A percentile compares a stretch with the other conserved stretches of the same genome.
These are phyloP conservation scores for Chelonus insularis DNA, from an alignment of 1,140 invertebrate genomes.

Conservation along the genomic window DNA sequence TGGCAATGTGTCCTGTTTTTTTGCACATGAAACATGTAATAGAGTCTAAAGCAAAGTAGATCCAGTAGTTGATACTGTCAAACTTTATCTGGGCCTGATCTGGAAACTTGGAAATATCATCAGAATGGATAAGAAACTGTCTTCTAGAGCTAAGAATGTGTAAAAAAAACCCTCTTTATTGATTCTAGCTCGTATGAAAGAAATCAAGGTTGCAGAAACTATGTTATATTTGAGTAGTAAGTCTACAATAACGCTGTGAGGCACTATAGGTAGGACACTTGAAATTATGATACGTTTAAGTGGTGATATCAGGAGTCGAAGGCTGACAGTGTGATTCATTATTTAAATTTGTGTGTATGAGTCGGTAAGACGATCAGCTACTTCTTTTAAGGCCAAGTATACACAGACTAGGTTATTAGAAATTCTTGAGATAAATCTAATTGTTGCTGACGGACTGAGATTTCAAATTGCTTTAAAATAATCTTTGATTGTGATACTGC, in stretches of 20 bases:
- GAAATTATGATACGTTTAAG: not conserved
- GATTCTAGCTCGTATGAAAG: not conserved
- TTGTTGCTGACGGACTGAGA: too few relatives aligned
- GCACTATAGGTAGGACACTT: not conserved
- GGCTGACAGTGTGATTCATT: not conserved
- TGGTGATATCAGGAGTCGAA: not conserved
- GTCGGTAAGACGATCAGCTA: too few relatives aligned
- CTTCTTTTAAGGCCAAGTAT: too few relatives aligned
- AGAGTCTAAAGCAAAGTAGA: conserved; percentile 17
- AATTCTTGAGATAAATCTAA: too few relatives aligned
- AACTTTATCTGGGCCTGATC: not conserved
- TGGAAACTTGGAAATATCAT: conserved; percentile 25
- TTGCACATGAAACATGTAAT: conserved; percentile 20
- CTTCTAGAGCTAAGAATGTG: conserved; percentile 23
- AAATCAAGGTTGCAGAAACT: not conserved
- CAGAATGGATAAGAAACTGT: conserved; percentile 13
- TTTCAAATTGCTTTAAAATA: too few relatives aligned
- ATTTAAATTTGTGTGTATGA: too few relatives aligned
- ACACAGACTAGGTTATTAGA: too few relatives aligned
- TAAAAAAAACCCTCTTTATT: not conserved
- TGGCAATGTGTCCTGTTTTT: conserved; percentile 17
- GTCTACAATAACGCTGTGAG: not conserved
- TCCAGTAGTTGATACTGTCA: conserved; percentile 24
- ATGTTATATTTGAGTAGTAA: not conserved
- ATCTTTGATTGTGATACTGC: too few relatives aligned